Evolutionary conservation across 1,140 invertebrate genomes (phyloP).

Genomic region (Pogonognathellus flavescens): DNA sequence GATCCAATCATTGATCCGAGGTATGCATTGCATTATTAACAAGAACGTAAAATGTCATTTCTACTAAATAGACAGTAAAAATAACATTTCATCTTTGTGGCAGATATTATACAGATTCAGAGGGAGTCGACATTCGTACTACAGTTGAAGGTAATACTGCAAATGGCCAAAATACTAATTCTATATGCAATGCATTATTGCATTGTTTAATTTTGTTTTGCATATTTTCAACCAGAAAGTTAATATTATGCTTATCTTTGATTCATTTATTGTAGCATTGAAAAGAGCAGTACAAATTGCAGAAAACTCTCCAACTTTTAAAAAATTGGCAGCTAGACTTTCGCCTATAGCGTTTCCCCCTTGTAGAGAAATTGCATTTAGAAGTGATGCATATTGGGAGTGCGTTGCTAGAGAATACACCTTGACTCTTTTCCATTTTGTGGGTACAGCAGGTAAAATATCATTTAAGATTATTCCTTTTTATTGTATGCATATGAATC

Average conservation of each 20-base stretch:
- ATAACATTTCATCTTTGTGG: not conserved
- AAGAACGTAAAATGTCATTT: no score
- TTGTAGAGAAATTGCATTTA: constrained; percentile 8
- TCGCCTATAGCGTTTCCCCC: not conserved
- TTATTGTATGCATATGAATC: no score
- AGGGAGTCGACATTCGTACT: not conserved
- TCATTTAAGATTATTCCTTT: no score
- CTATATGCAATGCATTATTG: not conserved
- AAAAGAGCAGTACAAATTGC: constrained; percentile 30
- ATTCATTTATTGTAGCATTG: not conserved
- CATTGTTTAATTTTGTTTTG: not conserved
- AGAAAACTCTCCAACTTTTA: constrained; percentile 26
- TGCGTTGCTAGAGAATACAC: constrained; percentile 67
- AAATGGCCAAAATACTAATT: no score
- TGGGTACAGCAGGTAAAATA: constrained; percentile 67
- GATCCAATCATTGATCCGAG: constrained; percentile 52
- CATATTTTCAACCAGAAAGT: no score
- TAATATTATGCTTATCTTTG: no score
- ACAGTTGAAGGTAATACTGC: not conserved
- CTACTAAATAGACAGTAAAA: no score
- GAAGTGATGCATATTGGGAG: constrained; percentile 41
- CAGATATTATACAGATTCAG: not conserved
- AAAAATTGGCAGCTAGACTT: constrained; percentile 37
- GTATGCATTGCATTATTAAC: no score
- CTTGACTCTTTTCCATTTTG: constrained; percentile 68